Evolutionary conservation across 2,888 invertebrate species (phyloP).

Genomic region (Cecidostiba fungosa): DNA sequence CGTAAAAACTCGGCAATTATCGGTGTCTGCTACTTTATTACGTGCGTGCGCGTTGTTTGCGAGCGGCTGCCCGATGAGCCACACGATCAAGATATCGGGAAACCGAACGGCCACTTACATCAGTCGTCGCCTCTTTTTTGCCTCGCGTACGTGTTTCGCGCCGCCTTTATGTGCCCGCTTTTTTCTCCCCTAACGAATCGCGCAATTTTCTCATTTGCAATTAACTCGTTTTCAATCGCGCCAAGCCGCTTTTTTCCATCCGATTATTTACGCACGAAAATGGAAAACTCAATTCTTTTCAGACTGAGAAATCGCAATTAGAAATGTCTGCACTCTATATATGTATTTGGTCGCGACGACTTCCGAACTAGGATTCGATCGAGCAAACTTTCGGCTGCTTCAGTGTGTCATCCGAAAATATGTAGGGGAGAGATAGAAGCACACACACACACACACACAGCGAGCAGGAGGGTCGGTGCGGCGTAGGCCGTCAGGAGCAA

Average conservation of each 20-base stretch:
- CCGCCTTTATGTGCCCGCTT: not conserved
- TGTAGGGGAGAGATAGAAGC: constrained; percentile 38
- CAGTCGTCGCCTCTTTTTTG: constrained; percentile 17
- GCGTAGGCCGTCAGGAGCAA: constrained; percentile 71
- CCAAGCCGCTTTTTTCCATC: constrained; percentile 47
- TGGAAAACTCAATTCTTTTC: not conserved
- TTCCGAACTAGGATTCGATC: constrained; percentile 50
- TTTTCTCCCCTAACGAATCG: constrained; percentile 27
- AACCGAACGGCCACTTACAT: constrained; percentile 42
- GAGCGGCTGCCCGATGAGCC: constrained; percentile 17
- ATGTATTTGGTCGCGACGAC: not conserved
- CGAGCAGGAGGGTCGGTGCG: not conserved
- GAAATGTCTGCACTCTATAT: too few relatives aligned
- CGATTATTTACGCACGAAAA: constrained; percentile 52
- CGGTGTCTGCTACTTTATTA: constrained; percentile 76
- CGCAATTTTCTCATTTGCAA: constrained; percentile 55
- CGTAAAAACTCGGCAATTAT: constrained; percentile 76
- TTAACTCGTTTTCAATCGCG: constrained; percentile 43
- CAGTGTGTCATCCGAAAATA: constrained; percentile 66
- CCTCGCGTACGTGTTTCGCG: not conserved
- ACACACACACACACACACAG: not conserved
- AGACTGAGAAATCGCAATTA: constrained; percentile 56
- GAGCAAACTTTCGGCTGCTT: constrained; percentile 58
- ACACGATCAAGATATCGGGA: constrained; percentile 56
- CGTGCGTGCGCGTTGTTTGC: constrained; percentile 65